These are phyloP conservation scores for Aradophagus sp. DNA, from an alignment of 1,140 invertebrate species.

Conservation along the genomic window DNA sequence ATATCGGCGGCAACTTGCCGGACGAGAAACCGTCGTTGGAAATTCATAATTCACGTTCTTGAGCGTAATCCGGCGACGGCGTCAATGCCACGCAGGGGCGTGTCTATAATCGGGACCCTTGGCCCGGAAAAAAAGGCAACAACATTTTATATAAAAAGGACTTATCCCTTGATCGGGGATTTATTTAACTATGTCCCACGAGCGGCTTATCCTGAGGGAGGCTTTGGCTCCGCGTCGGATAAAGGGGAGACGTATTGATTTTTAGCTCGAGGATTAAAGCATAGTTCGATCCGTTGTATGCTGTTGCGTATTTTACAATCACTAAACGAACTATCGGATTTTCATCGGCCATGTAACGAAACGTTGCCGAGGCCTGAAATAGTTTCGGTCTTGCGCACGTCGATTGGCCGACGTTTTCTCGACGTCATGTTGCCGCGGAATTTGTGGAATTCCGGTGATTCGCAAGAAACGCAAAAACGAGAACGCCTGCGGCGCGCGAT, in stretches of 20 bases:
- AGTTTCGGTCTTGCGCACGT: conserved; percentile 34
- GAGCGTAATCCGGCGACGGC: conserved; percentile 62
- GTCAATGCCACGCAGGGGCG: conserved; percentile 51
- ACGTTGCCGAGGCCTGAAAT: conserved; percentile 20
- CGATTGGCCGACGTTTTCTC: too few species aligned
- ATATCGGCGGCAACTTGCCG: conserved; percentile 64
- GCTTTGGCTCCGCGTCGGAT: conserved; percentile 66
- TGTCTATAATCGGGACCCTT: conserved; percentile 49
- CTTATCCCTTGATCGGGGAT: conserved; percentile 74
- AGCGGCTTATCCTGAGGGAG: conserved; percentile 74
- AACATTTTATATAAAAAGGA: conserved; percentile 54
- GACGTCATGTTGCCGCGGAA: too few species aligned
- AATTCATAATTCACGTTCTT: conserved; percentile 73
- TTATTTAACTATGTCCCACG: conserved; percentile 75
- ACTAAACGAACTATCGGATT: conserved; percentile 53
- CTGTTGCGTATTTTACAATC: conserved; percentile 56
- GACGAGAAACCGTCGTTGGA: conserved; percentile 57
- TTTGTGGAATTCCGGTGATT: background rate
- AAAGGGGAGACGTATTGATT: conserved; percentile 73
- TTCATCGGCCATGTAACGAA: conserved; percentile 46
- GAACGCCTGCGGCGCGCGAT: too few species aligned
- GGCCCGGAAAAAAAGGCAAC: conserved; percentile 41
- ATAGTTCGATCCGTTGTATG: conserved; percentile 66
- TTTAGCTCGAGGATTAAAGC: conserved; percentile 74
- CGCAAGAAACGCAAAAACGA: too few species aligned